Evolutionary conservation across 2,888 invertebrate species (phyloP).

Genomic region (Leptinotarsa tumamoca): DNA sequence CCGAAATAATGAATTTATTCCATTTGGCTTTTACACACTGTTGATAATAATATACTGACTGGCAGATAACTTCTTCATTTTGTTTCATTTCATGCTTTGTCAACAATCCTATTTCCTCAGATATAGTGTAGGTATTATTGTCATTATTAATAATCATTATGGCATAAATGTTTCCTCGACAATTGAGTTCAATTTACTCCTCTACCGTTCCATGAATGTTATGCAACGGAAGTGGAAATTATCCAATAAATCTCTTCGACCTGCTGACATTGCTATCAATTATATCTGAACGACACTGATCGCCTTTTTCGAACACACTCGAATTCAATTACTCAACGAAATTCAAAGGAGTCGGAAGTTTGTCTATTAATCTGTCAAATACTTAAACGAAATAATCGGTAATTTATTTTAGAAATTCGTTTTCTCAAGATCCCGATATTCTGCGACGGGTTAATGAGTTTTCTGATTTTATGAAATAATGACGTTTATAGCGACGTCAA

Average conservation of each 20-base stretch:
- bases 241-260: conserved; percentile 7
- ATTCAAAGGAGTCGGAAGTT: conserved; percentile 31
- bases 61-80: too few species aligned
- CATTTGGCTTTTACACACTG: too few species aligned
- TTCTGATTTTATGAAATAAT: conserved; percentile 37
- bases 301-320: conserved; percentile 17
- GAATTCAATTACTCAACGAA: conserved; percentile 33
- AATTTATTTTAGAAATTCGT: conserved; percentile 32
- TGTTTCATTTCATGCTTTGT: too few species aligned
- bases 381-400: conserved; percentile 38
- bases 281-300: conserved; percentile 2
- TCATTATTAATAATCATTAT: too few species aligned
- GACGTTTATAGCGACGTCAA: conserved; percentile 31
- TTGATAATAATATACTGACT: too few species aligned
- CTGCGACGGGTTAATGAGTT: conserved; percentile 35
- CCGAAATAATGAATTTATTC: too few species aligned
- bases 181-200: not conserved
- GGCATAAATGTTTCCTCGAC: not conserved
- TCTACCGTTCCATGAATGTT: not conserved
- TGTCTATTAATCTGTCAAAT: conserved; percentile 35
- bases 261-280: not conserved
- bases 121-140: too few species aligned
- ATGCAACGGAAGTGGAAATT: conserved; percentile 12
- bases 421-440: conserved; percentile 24
- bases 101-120: too few species aligned